Base-by-base conservation (phyloP, 2,888 invertebrate species). In the Acronicta psi region DNA sequence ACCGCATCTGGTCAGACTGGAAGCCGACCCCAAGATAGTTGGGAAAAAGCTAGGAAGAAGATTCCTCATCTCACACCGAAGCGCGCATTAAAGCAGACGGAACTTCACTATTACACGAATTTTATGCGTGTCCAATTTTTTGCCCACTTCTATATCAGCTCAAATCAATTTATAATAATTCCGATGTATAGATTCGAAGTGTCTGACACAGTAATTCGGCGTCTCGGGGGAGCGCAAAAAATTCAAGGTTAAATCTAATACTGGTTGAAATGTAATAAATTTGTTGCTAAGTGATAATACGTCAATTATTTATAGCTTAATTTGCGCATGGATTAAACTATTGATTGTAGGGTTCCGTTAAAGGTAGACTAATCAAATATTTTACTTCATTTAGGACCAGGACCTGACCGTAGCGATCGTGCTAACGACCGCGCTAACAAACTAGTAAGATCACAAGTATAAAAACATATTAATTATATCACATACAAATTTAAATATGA, bases 131-230 rank as follows among this genome's bases (percentile, higher is more conserved):
- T 0, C 45, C 4, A n/a, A 31, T 66, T 53, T 66, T 66, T 72
- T 66, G 29, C 8, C 6, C 37, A 44, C 37, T 40, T 57, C 57
- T 45, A 44, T 2, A 52, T 17, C 25, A 63, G 68, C 76, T 75
- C 66, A 60, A 74, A 80, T 80, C 75, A 75, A 80, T 82, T 80
- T 75, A 79, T 73, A 70, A 77, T 78, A 71, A 78, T 75, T 78
- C 58, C 54, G 68, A 73, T 73, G 70, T 66, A 69, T 68, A 31
- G 59, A 51, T 25, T 45, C n/a, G 16, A 53, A 57, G 52, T 41
- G 55, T 57, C 61, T 46, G 66, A 69, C 75, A 67, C 69, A 64
- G 63, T 79, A 72, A 79, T 81, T 76, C 70, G 50, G 38, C 62
- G 62, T 64, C 42, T 64, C 65, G 56, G 50, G 56, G 60, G 41